phyloP scores from a whole-genome alignment of 2,888 invertebrate genomes.

The Parnassius glacialis region DNA sequence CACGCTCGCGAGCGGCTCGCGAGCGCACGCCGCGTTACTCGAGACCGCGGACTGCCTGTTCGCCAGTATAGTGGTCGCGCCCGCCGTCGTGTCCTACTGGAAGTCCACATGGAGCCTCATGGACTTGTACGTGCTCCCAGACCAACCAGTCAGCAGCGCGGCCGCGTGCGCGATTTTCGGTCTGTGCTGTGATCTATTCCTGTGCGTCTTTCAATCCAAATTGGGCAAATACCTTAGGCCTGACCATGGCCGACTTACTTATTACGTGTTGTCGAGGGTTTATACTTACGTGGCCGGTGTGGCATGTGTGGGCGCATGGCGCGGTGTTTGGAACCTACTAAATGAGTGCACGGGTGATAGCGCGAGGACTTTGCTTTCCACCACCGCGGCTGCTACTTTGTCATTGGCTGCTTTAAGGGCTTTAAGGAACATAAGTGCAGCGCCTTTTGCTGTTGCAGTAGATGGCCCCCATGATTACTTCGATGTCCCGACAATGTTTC shows the following conservation, averaged over 20 bases:
- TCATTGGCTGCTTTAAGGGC: constrained; percentile 86
- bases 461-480: constrained; percentile 90
- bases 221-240: constrained; percentile 81
- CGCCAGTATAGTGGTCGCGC: constrained; percentile 87
- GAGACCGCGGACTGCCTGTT: constrained; percentile 86
- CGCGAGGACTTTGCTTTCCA: constrained; percentile 81
- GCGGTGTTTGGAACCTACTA: constrained; percentile 90
- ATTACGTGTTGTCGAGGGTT: constrained; percentile 85
- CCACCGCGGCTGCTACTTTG: constrained; percentile 84
- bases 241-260: constrained; percentile 84
- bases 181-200: constrained; percentile 84
- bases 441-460: constrained; percentile 88
- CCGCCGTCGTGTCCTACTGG: constrained; percentile 93
- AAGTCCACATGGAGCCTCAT: constrained; percentile 91
- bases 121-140: constrained; percentile 86
- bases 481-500: constrained; percentile 91
- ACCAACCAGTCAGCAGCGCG: constrained; percentile 81
- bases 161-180: constrained; percentile 86
- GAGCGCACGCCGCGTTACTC: constrained; percentile 76
- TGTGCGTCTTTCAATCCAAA: constrained; percentile 85
- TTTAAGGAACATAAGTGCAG: constrained; percentile 89
- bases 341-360: constrained; percentile 85
- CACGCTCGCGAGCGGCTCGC: constrained; percentile 80
- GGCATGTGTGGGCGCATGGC: constrained; percentile 93
- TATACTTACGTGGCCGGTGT: constrained; percentile 89